Conservation (phyloP, 2,113 vertebrate genomes). For the Centropristis striata region DNA sequence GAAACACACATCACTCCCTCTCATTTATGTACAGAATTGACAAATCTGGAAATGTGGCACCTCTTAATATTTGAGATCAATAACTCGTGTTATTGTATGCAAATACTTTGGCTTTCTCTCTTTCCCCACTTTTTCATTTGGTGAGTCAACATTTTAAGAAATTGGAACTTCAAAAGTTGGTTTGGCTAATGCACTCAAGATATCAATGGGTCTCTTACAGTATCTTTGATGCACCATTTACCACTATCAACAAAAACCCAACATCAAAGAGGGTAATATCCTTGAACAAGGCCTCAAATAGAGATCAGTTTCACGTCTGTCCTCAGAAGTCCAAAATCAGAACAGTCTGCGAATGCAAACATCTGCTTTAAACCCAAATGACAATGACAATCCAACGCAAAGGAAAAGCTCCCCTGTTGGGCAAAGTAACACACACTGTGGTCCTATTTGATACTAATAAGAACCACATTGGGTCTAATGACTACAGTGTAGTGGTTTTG, state of each 20-base stretch:
- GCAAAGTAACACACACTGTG: constrained; percentile 65
- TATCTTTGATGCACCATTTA: constrained; percentile 22
- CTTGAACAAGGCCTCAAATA: constrained; percentile 50
- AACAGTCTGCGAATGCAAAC: constrained; percentile 42
- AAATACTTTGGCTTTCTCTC: constrained; percentile 11
- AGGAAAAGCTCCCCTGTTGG: constrained; percentile 50
- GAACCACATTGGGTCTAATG: constrained; percentile 69
- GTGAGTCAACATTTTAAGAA: not conserved
- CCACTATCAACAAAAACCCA: constrained; percentile 11
- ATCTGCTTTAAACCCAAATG: constrained; percentile 61
- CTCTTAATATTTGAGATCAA: constrained; percentile 11
- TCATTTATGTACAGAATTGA: constrained; percentile 26
- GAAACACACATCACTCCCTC: constrained; percentile 13
- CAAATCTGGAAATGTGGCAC: not conserved
- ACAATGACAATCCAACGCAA: constrained; percentile 56
- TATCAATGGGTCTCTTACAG: not conserved
- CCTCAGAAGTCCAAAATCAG: constrained; percentile 58
- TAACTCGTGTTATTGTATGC: not conserved
- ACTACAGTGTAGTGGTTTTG: constrained; percentile 52
- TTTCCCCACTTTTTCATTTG: not conserved
- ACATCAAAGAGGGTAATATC: constrained; percentile 42
- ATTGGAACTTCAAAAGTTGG: not conserved
- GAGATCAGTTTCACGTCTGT: constrained; percentile 43
- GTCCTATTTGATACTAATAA: constrained; percentile 71
- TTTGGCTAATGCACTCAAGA: constrained; percentile 1